Evolutionary conservation across 2,888 invertebrate genomes (phyloP).

Genomic region (Chelonus formosanus): DNA sequence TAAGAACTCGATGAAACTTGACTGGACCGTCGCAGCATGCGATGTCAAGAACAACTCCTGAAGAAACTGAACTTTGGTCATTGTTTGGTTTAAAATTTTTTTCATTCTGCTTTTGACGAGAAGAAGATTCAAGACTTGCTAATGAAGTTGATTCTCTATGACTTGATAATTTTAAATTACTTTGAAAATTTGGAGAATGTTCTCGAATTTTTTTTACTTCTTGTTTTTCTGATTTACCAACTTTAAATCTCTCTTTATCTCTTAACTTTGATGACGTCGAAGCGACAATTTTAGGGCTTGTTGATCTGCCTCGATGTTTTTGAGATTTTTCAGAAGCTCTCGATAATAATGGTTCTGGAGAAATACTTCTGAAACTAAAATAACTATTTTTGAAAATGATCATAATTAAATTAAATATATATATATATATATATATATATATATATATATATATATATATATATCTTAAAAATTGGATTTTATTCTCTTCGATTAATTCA

Average conservation of each 20-base stretch:
- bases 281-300: slow-evolving; percentile 23
- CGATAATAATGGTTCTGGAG: slow-evolving; percentile 38
- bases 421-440: no score
- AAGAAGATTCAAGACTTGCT: no score
- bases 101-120: no score
- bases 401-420: not conserved
- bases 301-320: slow-evolving; percentile 23
- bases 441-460: no score
- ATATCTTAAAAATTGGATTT: no score
- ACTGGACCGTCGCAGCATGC: slow-evolving; percentile 93
- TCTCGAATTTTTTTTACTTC: slow-evolving; percentile 21
- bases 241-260: not conserved
- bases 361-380: slow-evolving; percentile 33
- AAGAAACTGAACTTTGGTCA: slow-evolving; percentile 54
- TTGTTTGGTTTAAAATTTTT: slow-evolving; percentile 25
- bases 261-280: slow-evolving; percentile 32
- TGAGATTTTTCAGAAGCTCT: slow-evolving; percentile 30
- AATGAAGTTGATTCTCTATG: no score
- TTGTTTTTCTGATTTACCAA: slow-evolving; percentile 19
- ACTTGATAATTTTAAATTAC: not conserved
- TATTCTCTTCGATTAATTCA: no score
- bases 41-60: slow-evolving; percentile 77
- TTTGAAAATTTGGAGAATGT: slow-evolving; percentile 12
- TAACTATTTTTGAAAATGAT: not conserved
- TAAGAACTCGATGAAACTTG: slow-evolving; percentile 83